A percentile compares a stretch with the other conserved stretches of the same genome.
phyloP scores from a whole-genome alignment of 2,113 vertebrate genomes.

The Toxostoma redivivum region DNA sequence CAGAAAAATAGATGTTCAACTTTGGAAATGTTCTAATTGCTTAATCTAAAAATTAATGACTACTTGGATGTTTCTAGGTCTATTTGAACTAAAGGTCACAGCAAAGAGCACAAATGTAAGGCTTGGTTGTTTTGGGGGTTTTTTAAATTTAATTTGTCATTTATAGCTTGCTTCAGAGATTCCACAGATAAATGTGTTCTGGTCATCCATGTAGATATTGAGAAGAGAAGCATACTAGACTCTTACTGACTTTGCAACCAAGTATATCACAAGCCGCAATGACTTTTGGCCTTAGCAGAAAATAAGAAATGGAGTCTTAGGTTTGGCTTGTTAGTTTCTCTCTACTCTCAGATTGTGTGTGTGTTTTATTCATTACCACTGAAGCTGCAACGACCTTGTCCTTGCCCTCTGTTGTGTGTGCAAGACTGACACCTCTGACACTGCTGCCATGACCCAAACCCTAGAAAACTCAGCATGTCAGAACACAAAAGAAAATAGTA shows the following conservation, averaged over 20 bases:
- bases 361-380: neutral
- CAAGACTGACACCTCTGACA: neutral
- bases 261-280: neutral
- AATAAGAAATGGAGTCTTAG: neutral
- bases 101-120: neutral
- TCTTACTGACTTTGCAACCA: neutral
- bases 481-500: neutral
- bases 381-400: neutral
- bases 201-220: neutral
- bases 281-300: neutral
- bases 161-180: neutral
- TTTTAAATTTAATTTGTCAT: neutral
- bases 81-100: neutral
- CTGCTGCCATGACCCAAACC: accelerated
- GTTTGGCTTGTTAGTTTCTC: neutral
- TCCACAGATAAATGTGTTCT: neutral
- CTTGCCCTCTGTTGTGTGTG: neutral
- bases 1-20: neutral
- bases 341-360: neutral
- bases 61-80: neutral
- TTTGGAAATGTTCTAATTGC: neutral
- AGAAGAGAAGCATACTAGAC: neutral
- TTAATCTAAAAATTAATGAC: neutral
- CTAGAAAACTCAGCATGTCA: accelerated
- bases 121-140: too few species aligned